phyloP scores from a whole-genome alignment of 2,113 vertebrate species.

The Indicator indicator region DNA sequence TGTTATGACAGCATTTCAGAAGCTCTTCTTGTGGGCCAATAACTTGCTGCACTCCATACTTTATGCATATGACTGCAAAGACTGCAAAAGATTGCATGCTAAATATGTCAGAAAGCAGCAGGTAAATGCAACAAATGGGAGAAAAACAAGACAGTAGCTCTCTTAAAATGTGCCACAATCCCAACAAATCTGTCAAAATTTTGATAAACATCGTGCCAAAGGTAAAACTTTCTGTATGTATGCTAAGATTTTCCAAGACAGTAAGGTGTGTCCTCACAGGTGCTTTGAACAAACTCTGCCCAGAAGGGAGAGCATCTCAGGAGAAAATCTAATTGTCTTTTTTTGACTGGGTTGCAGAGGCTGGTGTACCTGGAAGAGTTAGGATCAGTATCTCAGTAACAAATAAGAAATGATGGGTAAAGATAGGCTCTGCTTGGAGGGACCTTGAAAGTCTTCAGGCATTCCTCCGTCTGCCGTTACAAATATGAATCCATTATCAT shows the following conservation, averaged over 20 bases:
- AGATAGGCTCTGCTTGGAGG: neutral
- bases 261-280: neutral
- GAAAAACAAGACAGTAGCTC: neutral
- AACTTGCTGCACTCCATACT: rapidly evolving
- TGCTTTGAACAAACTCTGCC: neutral
- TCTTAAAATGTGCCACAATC: neutral
- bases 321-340: constrained; percentile 1
- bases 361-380: neutral
- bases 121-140: neutral
- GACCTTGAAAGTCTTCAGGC: constrained; percentile 8
- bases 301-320: neutral
- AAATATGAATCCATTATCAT: constrained; percentile 21
- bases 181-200: neutral
- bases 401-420: constrained; percentile 8
- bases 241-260: neutral
- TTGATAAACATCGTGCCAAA: neutral
- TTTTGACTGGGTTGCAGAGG: neutral
- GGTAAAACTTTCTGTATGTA: neutral
- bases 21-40: neutral
- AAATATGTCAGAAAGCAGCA: neutral
- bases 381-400: neutral
- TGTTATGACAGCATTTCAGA: neutral
- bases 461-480: neutral
- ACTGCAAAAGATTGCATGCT: neutral
- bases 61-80: neutral